Percentiles rank a stretch among this genome's conserved stretches.
Evolutionary conservation across 2,888 invertebrate genomes (phyloP).

Genomic region (Pristionchus maxplancki): DNA sequence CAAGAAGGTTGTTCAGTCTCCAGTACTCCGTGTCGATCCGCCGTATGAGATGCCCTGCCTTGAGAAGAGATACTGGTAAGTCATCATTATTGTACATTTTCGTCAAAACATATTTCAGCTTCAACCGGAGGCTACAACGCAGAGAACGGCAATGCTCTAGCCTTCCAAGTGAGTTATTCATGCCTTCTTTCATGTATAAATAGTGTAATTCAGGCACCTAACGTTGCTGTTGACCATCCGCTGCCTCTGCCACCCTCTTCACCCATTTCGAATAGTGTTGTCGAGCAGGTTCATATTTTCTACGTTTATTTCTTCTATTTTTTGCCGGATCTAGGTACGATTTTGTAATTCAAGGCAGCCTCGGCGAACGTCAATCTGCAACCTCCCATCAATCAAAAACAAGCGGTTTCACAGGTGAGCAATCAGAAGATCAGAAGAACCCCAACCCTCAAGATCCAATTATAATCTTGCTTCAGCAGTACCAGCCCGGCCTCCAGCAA

Average conservation of each 20-base stretch:
- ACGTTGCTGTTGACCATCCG: background rate
- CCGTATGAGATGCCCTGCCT: conserved; percentile 26
- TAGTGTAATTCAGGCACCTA: background rate
- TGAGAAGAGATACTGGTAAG: background rate
- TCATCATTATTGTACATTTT: background rate
- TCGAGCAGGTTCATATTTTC: background rate
- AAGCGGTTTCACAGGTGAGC: too few species aligned
- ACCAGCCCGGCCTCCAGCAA: background rate
- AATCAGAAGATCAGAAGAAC: too few species aligned
- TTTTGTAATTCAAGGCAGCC: too few species aligned
- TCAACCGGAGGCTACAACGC: background rate
- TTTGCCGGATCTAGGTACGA: too few species aligned
- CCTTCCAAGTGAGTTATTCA: background rate
- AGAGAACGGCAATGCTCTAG: background rate
- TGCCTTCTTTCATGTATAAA: too few species aligned
- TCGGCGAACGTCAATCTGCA: too few species aligned
- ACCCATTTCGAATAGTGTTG: background rate
- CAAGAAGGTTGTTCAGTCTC: background rate
- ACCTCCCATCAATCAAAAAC: too few species aligned
- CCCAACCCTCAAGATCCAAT: too few species aligned
- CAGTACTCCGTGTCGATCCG: conserved; percentile 30
- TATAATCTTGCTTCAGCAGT: background rate
- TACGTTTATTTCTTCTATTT: too few species aligned
- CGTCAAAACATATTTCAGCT: background rate
- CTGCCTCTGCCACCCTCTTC: conserved; percentile 2